These are phyloP conservation scores for Theodoxus fluviatilis DNA, from an alignment of 2,888 invertebrate genomes.

Conservation along the genomic window DNA sequence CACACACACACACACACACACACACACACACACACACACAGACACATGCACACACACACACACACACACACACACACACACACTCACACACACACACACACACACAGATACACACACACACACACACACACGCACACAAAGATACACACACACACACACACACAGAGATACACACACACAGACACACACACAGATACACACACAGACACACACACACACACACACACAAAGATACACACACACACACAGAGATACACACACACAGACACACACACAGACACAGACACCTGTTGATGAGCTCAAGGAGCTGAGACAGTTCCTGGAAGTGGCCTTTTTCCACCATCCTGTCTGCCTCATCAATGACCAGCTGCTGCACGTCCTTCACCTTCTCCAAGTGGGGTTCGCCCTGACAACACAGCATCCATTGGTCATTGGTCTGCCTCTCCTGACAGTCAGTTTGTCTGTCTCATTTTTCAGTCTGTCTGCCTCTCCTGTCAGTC, in stretches of 20 bases:
- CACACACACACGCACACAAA: too few species aligned
- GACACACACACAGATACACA: not conserved
- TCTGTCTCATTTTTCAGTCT: too few species aligned
- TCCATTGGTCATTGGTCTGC: too few species aligned
- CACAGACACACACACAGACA: not conserved
- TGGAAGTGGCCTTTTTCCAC: slow-evolving; percentile 94
- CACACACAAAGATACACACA: not conserved
- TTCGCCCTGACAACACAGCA: slow-evolving; percentile 69
- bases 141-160: not conserved
- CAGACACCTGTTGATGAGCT: slow-evolving; percentile 77
- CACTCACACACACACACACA: too few species aligned
- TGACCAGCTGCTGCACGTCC: slow-evolving; percentile 76
- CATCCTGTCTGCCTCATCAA: slow-evolving; percentile 99
- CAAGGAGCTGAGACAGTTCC: slow-evolving; percentile 83
- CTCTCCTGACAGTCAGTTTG: too few species aligned
- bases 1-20: too few species aligned
- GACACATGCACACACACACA: too few species aligned
- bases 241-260: not conserved
- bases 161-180: not conserved
- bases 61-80: too few species aligned
- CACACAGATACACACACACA: too few species aligned
- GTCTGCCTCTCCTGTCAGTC: too few species aligned
- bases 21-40: too few species aligned
- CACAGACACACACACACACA: not conserved
- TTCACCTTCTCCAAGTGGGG: slow-evolving; percentile 57